Conservation (phyloP, 2,888 invertebrate species). For the Cantharis lateralis region DNA sequence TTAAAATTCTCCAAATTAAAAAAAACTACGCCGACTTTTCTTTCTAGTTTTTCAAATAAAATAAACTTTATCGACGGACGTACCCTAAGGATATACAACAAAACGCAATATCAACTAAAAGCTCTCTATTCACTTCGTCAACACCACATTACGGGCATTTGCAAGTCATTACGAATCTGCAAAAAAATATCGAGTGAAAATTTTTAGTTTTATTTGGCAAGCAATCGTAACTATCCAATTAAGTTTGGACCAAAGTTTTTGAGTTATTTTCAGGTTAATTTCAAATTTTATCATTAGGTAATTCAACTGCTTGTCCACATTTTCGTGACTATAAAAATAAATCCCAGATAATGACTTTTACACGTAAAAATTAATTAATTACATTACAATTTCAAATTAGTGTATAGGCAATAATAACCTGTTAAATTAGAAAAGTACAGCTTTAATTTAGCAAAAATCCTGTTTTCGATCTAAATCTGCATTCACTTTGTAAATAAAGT, state of each 20-base stretch:
- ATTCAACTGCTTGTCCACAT: not conserved
- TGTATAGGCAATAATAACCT: not conserved
- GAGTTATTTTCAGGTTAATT: not conserved
- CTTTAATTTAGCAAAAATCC: not conserved
- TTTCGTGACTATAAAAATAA: too few relatives aligned
- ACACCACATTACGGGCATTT: not conserved
- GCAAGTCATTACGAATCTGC: constrained; percentile 9
- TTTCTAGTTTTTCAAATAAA: not conserved
- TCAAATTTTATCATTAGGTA: not conserved
- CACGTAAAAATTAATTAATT: constrained; percentile 7
- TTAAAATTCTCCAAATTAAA: not conserved
- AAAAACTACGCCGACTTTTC: not conserved
- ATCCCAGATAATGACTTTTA: not conserved
- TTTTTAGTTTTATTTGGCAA: not conserved
- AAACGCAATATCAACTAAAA: constrained; percentile 17
- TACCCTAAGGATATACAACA: not conserved
- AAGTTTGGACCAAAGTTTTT: not conserved
- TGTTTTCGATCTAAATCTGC: not conserved
- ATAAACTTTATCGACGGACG: not conserved
- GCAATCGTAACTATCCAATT: not conserved
- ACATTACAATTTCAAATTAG: not conserved
- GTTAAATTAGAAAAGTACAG: not conserved
- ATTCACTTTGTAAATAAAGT: not conserved
- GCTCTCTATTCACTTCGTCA: constrained; percentile 2
- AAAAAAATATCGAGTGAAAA: not conserved